Percentiles rank a stretch among this genome's conserved stretches.
Conservation (phyloP, 2,888 invertebrate genomes). For the Odontothrips loti region DNA sequence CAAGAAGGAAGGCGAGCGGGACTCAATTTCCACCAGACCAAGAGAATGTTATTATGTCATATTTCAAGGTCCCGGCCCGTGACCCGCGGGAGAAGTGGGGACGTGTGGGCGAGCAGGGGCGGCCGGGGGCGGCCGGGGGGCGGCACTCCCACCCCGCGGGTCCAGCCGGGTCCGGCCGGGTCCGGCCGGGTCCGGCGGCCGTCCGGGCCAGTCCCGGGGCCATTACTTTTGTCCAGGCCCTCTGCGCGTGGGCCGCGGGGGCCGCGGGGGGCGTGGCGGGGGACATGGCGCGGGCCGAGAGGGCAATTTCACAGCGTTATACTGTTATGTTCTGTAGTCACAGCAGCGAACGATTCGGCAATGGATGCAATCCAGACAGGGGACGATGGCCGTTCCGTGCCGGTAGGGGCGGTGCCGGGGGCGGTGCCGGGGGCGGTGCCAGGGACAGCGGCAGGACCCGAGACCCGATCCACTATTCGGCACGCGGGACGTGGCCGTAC, state of each 20-base stretch:
- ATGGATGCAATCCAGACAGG: slow-evolving; percentile 6
- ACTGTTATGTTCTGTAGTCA: slow-evolving; percentile 26
- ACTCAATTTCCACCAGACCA: slow-evolving; percentile 5
- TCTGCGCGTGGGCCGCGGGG: too few species aligned
- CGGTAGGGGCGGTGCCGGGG: too few species aligned
- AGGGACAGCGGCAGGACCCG: too few species aligned
- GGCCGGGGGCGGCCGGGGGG: neutral
- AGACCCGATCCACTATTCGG: too few species aligned
- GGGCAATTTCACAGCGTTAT: slow-evolving; percentile 18
- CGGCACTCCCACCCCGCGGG: neutral
- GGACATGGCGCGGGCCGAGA: neutral
- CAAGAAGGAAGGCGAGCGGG: neutral
- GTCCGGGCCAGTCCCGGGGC: neutral
- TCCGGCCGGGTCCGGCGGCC: neutral
- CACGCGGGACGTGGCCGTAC: neutral
- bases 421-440: too few species aligned
- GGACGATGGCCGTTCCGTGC: too few species aligned
- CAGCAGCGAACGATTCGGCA: slow-evolving; percentile 16
- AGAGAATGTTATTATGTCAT: slow-evolving; percentile 3
- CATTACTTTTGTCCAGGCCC: slow-evolving; percentile 1
- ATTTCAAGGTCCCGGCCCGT: neutral
- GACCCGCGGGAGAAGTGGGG: neutral
- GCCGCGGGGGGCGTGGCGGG: neutral
- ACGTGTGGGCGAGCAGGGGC: neutral
- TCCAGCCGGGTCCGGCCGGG: neutral